Percentiles rank a stretch among this genome's conserved stretches.
Evolutionary conservation across 2,797 vertebrate genomes (phyloP).

Genomic region (Rhinogobio ventralis): DNA sequence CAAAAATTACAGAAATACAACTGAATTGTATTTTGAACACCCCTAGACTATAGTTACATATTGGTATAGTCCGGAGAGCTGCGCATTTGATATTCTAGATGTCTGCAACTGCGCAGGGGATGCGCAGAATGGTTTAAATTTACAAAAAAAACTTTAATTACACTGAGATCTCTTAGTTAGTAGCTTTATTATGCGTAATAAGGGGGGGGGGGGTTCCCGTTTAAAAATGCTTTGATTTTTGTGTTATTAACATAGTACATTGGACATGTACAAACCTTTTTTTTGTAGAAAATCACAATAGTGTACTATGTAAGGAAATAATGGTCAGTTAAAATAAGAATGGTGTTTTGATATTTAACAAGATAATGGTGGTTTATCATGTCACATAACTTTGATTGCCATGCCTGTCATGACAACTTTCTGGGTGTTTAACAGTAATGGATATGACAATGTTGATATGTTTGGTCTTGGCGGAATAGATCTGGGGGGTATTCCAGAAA

Average conservation of each 20-base stretch:
- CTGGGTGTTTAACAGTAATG: neutral
- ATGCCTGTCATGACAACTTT: neutral
- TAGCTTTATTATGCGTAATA: neutral
- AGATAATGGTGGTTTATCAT: neutral
- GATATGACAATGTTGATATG: neutral
- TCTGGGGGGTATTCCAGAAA: too few species aligned
- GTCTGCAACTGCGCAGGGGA: neutral
- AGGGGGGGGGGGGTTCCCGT: too few species aligned
- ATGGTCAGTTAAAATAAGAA: neutral
- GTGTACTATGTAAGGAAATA: neutral
- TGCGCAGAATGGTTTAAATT: neutral
- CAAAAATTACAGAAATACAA: neutral
- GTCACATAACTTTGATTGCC: too few species aligned
- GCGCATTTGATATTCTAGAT: neutral
- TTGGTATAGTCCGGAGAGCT: neutral
- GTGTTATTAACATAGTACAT: neutral
- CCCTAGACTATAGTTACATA: neutral
- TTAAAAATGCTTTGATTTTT: neutral
- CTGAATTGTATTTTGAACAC: neutral
- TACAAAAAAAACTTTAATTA: neutral
- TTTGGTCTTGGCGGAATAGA: neutral
- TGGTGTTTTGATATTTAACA: neutral
- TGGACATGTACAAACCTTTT: neutral
- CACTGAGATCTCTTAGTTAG: neutral
- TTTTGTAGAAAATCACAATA: neutral